These are phyloP conservation scores for Formica aserva DNA, from an alignment of 2,888 invertebrate species.

Conservation along the genomic window DNA sequence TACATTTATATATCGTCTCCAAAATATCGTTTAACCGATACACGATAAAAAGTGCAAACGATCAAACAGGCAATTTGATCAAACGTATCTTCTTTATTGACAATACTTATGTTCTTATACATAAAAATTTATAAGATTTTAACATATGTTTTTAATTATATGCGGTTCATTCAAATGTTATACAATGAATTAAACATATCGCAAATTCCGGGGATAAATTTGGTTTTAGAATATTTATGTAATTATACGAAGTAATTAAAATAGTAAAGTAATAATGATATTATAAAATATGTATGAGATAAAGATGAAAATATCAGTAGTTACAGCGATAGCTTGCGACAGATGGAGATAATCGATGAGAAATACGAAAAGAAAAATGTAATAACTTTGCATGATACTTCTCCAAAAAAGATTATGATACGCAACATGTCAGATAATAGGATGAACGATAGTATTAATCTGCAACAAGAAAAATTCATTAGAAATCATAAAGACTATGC, in stretches of 20 bases:
- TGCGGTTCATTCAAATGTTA: background rate
- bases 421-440: conserved; percentile 31
- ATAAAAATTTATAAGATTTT: background rate
- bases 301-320: background rate
- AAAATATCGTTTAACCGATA: background rate
- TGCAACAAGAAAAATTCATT: conserved; percentile 38
- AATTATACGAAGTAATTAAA: background rate
- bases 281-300: conserved; percentile 10
- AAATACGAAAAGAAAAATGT: conserved; percentile 60
- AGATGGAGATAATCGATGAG: conserved; percentile 55
- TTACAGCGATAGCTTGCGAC: conserved; percentile 56
- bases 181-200: background rate
- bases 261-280: background rate
- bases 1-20: background rate
- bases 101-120: background rate
- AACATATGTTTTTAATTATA: background rate
- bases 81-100: background rate
- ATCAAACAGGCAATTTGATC: background rate
- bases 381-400: conserved; percentile 49
- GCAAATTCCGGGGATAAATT: background rate
- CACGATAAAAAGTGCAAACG: background rate
- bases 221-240: background rate
- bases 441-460: conserved; percentile 34
- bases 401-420: conserved; percentile 26
- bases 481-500: conserved; percentile 26